Evolutionary conservation across 2,888 invertebrate genomes (phyloP).

Genomic region (Theodoxus fluviatilis): DNA sequence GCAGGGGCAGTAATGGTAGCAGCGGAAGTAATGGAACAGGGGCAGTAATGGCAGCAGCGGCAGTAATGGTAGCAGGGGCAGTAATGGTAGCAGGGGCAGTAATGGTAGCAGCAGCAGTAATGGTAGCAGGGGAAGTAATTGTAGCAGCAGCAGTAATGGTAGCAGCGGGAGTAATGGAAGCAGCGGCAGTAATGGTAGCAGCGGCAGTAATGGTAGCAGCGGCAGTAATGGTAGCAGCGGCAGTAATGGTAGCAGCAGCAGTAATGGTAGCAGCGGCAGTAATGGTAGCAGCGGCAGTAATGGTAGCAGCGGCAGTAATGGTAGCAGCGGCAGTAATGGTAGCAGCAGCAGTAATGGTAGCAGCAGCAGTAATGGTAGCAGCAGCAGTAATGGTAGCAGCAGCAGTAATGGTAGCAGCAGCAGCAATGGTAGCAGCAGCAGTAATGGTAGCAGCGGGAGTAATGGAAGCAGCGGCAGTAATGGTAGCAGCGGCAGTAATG

Average conservation of each 20-base stretch:
- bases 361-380: background rate
- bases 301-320: background rate
- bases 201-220: background rate
- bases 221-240: background rate
- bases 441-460: background rate
- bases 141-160: background rate
- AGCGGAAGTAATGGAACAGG: no score
- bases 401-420: background rate
- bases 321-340: background rate
- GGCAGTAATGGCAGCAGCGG: no score
- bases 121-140: background rate
- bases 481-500: background rate
- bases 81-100: background rate
- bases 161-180: background rate
- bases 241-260: background rate
- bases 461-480: background rate
- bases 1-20: no score
- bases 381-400: background rate
- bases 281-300: background rate
- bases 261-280: background rate
- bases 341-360: background rate
- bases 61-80: background rate
- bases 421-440: background rate
- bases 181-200: background rate
- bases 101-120: background rate